A percentile compares a stretch with the other conserved stretches of the same genome.
phyloP scores from a whole-genome alignment of 2,113 vertebrate genomes.

The Isurus oxyrinchus region DNA sequence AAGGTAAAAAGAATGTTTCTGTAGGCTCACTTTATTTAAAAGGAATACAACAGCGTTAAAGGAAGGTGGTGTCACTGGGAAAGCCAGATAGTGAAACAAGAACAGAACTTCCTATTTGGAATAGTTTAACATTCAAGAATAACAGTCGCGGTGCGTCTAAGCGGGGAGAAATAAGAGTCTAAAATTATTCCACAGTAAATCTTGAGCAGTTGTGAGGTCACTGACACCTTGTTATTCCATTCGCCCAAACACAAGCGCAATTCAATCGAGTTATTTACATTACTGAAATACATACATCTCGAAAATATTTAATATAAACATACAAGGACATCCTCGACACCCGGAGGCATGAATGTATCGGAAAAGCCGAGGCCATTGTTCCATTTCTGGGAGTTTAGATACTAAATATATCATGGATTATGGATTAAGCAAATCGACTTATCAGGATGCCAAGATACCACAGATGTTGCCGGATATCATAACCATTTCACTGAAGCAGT shows the following conservation, averaged over 20 bases:
- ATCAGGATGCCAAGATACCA: neutral
- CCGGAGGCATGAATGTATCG: neutral
- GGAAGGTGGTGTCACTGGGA: neutral
- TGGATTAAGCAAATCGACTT: slow-evolving; percentile 23
- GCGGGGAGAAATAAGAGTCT: neutral
- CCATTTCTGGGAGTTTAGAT: neutral
- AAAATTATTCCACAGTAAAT: neutral
- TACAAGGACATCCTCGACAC: neutral
- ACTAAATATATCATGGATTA: slow-evolving; percentile 28
- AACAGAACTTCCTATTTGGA: neutral
- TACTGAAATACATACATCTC: neutral
- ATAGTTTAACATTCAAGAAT: neutral
- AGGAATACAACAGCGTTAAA: too few relatives aligned
- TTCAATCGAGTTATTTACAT: neutral
- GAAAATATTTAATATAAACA: neutral
- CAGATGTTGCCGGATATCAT: neutral
- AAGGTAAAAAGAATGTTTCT: neutral
- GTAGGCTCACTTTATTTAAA: neutral
- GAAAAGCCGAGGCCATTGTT: slow-evolving; percentile 4
- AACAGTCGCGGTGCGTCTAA: neutral
- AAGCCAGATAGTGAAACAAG: neutral
- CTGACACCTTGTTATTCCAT: slow-evolving; percentile 14
- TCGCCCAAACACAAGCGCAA: neutral
- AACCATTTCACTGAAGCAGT: neutral
- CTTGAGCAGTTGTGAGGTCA: neutral